These are phyloP conservation scores for Frieseomelitta varia DNA, from an alignment of 1,140 invertebrate genomes.

Conservation along the genomic window DNA sequence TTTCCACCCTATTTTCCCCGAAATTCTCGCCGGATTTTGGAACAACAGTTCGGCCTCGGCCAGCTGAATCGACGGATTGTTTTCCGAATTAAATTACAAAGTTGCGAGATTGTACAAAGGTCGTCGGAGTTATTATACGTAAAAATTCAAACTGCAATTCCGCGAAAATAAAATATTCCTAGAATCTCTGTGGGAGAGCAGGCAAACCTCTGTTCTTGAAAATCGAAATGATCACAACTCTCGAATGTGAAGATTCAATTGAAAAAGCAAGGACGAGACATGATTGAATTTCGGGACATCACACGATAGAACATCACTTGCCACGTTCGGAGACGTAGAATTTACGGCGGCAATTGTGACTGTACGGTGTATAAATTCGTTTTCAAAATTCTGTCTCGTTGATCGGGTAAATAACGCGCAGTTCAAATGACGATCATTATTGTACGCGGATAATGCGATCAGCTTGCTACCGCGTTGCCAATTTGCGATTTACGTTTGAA, in stretches of 20 bases:
- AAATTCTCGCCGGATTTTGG: neutral
- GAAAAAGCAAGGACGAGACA: no score
- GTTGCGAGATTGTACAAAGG: no score
- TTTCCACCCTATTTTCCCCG: neutral
- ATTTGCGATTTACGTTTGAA: neutral
- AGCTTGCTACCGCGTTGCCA: neutral
- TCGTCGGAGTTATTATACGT: no score
- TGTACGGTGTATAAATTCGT: neutral
- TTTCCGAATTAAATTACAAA: no score
- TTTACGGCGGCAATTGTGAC: neutral
- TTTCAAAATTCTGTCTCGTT: neutral
- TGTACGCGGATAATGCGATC: neutral
- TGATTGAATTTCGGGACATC: neutral
- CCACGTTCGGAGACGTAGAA: neutral
- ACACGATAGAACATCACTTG: neutral
- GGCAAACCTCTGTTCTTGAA: no score
- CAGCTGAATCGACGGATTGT: neutral
- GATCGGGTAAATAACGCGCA: neutral
- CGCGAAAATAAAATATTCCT: no score
- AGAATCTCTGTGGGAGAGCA: no score
- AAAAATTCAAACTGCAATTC: no score
- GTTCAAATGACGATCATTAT: neutral
- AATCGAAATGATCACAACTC: no score
- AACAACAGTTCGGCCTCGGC: neutral
- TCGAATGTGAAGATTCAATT: no score